These are phyloP conservation scores for Drosophila repletoides DNA, from an alignment of 1,140 invertebrate species.

Conservation along the genomic window DNA sequence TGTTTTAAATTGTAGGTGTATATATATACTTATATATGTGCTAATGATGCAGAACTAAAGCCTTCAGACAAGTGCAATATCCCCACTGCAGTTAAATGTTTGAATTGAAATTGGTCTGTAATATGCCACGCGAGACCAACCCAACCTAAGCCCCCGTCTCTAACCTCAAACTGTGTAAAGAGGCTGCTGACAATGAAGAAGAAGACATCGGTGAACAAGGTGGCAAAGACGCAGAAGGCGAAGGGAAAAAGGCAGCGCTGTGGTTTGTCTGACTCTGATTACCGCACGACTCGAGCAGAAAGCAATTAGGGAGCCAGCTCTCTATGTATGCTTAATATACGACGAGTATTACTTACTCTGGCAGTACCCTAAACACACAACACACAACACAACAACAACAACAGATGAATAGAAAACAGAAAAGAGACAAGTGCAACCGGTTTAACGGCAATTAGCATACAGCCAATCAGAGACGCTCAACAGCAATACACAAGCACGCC, in stretches of 20 bases:
- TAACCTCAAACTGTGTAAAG: neutral
- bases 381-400: conserved; percentile 39
- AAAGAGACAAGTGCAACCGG: conserved; percentile 40
- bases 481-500: conserved; percentile 60
- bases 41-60: conserved; percentile 46
- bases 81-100: conserved; percentile 54
- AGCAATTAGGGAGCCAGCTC: conserved; percentile 65
- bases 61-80: conserved; percentile 36
- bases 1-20: neutral
- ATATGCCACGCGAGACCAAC: conserved; percentile 64
- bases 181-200: neutral
- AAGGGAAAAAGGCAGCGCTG: conserved; percentile 50
- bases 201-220: no score
- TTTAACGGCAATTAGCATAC: conserved; percentile 19
- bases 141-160: neutral
- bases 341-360: no score
- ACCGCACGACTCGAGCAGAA: conserved; percentile 71
- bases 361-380: no score
- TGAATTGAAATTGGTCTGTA: conserved; percentile 71
- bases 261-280: conserved; percentile 58
- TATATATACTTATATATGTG: conserved; percentile 21
- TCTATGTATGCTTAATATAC: neutral
- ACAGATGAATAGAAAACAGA: conserved; percentile 11
- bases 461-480: conserved; percentile 43
- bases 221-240: no score